Base-by-base conservation (phyloP, 2,797 vertebrate genomes). In the Stomatorhinus walkeri region DNA sequence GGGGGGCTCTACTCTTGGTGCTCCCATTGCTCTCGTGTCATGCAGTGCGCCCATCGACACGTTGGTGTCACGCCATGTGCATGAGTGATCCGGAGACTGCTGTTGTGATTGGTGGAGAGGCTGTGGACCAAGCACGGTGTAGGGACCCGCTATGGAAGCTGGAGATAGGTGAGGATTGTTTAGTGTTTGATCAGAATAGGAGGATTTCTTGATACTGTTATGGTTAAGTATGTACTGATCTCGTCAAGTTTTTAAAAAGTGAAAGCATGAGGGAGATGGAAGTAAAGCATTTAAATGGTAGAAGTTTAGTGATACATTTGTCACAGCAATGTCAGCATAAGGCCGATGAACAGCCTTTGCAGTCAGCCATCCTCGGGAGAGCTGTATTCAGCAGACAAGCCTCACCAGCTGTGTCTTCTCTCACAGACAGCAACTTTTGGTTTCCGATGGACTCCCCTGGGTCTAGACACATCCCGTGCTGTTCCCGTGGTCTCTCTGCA, bases 31-130 rank as follows among this genome's bases (percentile, higher is more conserved):
- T 59, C 52, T 88, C 84, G 89, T 49, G 28, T 36, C 14, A 48
- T 48, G 89, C 91, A 97, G 97, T 84, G 4, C 93, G 93, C 91
- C 97, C 97, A 0, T 97, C 97, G 14, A 92, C 93, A n/a, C 96
- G 97, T 64, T 97, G 97, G 96, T 94, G 95, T 90, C 97, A 98
- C 19, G 90, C 95, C 0, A 95, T 98, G 96, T 98, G 97, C 92
- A 94, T 98, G 91, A 96, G 93, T 91, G 97, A 98, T 91, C 92
- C 91, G 7, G 92, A 96, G 59, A 97, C 96, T 0, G 97, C 95
- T 90, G 85, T 98, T 92, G 92, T 98, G 88, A 94, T 98, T 1
- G 97, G 97, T 72, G 97, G 97, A 83, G 96, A 97, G 93, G 94
- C 95, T 0, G 87, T 91, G 0, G 89, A 95, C 88, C 95, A 96